Evolutionary conservation across 2,888 invertebrate genomes (phyloP).

Genomic region (Geotrupes spiniger): DNA sequence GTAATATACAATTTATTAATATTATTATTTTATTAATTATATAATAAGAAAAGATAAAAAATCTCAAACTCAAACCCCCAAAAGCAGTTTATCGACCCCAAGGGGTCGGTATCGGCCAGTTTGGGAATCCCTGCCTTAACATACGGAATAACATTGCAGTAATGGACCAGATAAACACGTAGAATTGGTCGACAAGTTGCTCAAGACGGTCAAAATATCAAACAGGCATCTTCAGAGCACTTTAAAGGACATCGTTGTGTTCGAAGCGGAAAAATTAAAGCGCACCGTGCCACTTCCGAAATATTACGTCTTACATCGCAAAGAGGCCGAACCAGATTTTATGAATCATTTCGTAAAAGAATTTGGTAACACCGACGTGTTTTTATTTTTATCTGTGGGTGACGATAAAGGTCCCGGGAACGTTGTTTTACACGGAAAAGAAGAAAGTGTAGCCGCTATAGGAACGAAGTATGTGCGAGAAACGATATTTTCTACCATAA

Average conservation of each 20-base stretch:
- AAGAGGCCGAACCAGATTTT: slow-evolving; percentile 77
- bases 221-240: slow-evolving; percentile 65
- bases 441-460: slow-evolving; percentile 55
- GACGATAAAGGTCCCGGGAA: slow-evolving; percentile 64
- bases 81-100: too few relatives aligned
- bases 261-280: slow-evolving; percentile 64
- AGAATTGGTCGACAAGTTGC: slow-evolving; percentile 71
- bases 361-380: slow-evolving; percentile 57
- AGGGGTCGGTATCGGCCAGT: too few relatives aligned
- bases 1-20: too few relatives aligned
- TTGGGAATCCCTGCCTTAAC: too few relatives aligned
- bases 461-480: slow-evolving; percentile 60
- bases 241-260: slow-evolving; percentile 66
- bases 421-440: slow-evolving; percentile 57
- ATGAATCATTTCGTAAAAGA: slow-evolving; percentile 67
- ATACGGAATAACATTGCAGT: too few relatives aligned
- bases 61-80: too few relatives aligned
- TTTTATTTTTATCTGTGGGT: slow-evolving; percentile 68
- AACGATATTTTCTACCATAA: too few relatives aligned
- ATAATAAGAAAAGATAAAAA: too few relatives aligned
- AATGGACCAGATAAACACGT: slow-evolving; percentile 68
- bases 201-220: slow-evolving; percentile 62
- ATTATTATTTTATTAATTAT: too few relatives aligned
- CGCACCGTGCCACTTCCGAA: slow-evolving; percentile 52
- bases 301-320: slow-evolving; percentile 61